Evolutionary conservation across 2,113 vertebrate genomes (phyloP), one percentile per base, ranked within the genome.

Genomic region (Microtus montanus): DNA sequence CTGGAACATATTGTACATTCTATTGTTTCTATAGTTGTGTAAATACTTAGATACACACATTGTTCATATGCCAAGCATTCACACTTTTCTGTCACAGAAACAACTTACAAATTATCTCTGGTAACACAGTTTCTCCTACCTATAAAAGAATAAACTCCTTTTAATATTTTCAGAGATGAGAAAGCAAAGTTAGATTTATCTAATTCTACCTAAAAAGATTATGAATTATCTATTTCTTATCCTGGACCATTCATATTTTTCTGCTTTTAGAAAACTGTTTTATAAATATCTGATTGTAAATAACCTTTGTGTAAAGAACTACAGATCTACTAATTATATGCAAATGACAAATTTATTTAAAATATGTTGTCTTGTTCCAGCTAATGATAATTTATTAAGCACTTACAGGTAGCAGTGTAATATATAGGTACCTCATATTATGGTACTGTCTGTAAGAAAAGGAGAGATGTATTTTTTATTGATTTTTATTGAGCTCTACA

Each of bases 11-110:
- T 68, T 94, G 19, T 47, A 66, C 22, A 75, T 95, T 15, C 61
- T 77, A 33, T 38, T 82, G 30, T 70, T 95, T 96, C 49, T 84
- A 71, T 66, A 87, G 33, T 10, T 78, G 2, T 35, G 79, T 41
- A 86, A 84, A 91, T 97, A 94, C 89, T 89, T 96, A 94, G 91
- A 68, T 52, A 82, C 19, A 17, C 2, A 74, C 44, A 92, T 28
- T 70, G 7, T 82, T 94, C 44, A 90, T 20, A 61, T 93, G 30
- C 30, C 73, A 41, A 73, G 38, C 15, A n/a, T 66, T 33, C 0
- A 28, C 35, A 17, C 13, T 9, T 66, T 92, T 82, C 49, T 95
- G 35, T 14, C n/a, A 68, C 77, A 77, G 66, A 52, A 87, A 83
- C 44, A 30, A 28, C 77, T 90, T 90, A 79, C 30, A 74, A 3